Base-by-base conservation (phyloP, 2,113 vertebrate genomes). In the Etheostoma cragini region DNA sequence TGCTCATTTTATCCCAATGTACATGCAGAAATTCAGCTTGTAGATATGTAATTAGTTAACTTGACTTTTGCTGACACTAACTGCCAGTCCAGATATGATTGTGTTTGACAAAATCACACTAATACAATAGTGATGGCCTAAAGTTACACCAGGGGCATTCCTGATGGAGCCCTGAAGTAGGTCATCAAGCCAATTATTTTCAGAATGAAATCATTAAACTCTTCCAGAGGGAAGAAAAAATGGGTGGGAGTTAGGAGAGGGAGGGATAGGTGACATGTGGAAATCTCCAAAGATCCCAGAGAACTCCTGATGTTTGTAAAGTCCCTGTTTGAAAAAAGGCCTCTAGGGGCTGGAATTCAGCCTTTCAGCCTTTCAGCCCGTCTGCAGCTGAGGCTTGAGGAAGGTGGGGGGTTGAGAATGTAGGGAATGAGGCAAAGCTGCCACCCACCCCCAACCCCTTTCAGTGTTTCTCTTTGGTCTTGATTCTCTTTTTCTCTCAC, bases 381-480 rank as follows among this genome's bases (percentile, higher is more conserved):
- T 38, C 56, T 42, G 68, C 73, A 61, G 73, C 26, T 22, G 0
- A 35, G 65, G 54, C 46, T 74, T 26, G 49, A 58, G 47, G 54
- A 64, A 84, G 65, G 78, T 82, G 68, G 82, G 82, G 78, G 86
- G 69, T 75, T 69, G 70, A 82, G 86, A 84, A 87, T 87, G 78
- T 61, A 61, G 74, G 65, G 70, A 84, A 84, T 87, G 82, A 85
- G 75, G 79, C 75, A 76, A 76, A 82, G 52, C 68, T 67, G 46
- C 79, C 72, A 71, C 75, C 75, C 65, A 66, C 74, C 82, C 74
- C 66, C 46, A 49, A 67, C 53, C 47, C 60, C 24, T 56, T 74
- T 74, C 53, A 60, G 30, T 47, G 60, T 75, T 17, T 76, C 47
- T 63, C 46, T 71, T 60, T 67, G 53, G 57, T 78, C 60, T 75